A percentile compares a stretch with the other conserved stretches of the same genome.
These are phyloP conservation scores for Oryzias melastigma DNA, from an alignment of 2,113 vertebrate species.

Conservation along the genomic window DNA sequence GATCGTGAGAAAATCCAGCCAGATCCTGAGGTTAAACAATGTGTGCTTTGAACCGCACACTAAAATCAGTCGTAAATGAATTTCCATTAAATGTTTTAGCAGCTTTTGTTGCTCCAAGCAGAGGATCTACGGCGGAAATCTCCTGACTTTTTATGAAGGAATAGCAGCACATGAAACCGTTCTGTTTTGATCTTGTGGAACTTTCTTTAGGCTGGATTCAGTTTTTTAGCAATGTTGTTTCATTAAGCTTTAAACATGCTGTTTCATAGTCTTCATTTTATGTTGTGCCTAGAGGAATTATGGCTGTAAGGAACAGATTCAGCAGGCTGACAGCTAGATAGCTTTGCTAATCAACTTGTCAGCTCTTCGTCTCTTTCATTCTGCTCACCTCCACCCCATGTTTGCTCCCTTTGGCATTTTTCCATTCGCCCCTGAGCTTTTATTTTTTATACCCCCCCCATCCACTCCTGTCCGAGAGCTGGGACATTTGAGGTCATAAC, in stretches of 20 bases:
- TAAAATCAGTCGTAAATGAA: background rate
- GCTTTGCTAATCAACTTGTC: conserved; percentile 19
- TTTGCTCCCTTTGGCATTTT: conserved; percentile 5
- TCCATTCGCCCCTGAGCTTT: background rate
- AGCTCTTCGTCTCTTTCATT: conserved; percentile 25
- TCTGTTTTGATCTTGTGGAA: background rate
- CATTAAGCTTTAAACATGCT: too few species aligned
- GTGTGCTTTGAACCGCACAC: background rate
- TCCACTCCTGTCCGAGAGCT: conserved; percentile 16
- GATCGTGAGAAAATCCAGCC: background rate
- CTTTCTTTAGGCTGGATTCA: too few species aligned
- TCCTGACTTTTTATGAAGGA: background rate
- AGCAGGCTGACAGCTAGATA: conserved; percentile 13
- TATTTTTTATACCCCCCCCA: background rate
- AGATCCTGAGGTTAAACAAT: background rate
- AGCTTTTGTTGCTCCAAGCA: background rate
- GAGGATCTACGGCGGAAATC: background rate
- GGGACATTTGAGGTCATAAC: conserved; percentile 55
- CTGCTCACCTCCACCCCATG: conserved; percentile 34
- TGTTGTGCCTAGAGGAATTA: background rate
- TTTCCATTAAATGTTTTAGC: background rate
- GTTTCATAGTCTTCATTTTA: background rate
- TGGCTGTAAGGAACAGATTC: conserved; percentile 1
- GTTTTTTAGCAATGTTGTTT: too few species aligned
- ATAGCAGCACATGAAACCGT: background rate